phyloP scores from a whole-genome alignment of 64 coral and sea anemone genomes.

The Stylophora pistillata region DNA sequence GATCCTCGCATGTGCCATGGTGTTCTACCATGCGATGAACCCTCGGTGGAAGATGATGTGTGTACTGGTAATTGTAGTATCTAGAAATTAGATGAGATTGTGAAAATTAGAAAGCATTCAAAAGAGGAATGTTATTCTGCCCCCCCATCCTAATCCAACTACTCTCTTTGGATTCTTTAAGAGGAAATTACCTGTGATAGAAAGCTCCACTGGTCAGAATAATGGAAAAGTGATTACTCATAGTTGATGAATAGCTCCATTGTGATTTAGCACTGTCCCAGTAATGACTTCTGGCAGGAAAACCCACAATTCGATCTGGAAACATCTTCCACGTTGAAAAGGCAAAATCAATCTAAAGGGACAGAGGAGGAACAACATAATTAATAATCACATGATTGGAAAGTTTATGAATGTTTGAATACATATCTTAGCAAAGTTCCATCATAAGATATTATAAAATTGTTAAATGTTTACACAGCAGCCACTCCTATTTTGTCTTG shows the following conservation, averaged over 20 bases:
- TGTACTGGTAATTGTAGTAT: slow-evolving; percentile 90
- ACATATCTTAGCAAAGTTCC: no score
- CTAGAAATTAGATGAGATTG: slow-evolving; percentile 30
- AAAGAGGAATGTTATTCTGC: background rate
- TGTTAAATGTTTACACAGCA: no score
- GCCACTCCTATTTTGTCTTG: no score
- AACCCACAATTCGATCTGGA: slow-evolving; percentile 89
- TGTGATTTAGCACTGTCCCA: slow-evolving; percentile 62
- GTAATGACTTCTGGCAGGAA: slow-evolving; percentile 83
- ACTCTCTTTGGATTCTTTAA: background rate
- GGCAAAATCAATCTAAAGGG: slow-evolving; percentile 90
- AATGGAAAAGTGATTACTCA: slow-evolving; percentile 83
- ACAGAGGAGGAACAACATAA: background rate
- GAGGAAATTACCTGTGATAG: slow-evolving; percentile 75
- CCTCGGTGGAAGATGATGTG: slow-evolving; percentile 60
- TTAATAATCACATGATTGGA: no score
- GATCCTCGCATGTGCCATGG: slow-evolving; percentile 72
- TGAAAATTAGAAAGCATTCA: background rate
- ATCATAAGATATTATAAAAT: no score
- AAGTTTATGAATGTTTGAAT: no score
- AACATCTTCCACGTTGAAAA: slow-evolving; percentile 88
- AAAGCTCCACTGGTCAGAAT: slow-evolving; percentile 80
- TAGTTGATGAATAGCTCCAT: slow-evolving; percentile 86
- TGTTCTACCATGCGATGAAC: slow-evolving; percentile 81
- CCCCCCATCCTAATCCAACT: no score